phyloP scores from a whole-genome alignment of 2,797 vertebrate genomes.

The Nyctalus aviator region DNA sequence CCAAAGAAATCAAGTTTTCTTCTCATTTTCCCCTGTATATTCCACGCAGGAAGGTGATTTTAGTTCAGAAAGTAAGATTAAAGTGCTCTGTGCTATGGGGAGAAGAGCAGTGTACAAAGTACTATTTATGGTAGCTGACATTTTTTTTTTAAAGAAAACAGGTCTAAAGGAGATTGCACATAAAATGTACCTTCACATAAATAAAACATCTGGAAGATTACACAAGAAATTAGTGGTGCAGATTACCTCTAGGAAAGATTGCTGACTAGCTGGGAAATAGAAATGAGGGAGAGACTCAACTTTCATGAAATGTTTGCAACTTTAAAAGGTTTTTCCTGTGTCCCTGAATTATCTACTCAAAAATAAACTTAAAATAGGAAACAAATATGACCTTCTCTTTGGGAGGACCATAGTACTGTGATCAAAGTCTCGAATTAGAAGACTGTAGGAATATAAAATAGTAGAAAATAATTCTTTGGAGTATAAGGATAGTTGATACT shows the following conservation, averaged over 20 bases:
- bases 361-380: conserved; percentile 14
- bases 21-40: background rate
- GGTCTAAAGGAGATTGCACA: background rate
- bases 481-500: background rate
- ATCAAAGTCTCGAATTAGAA: background rate
- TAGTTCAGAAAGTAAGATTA: conserved; percentile 21
- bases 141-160: conserved; percentile 6
- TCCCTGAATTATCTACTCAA: background rate
- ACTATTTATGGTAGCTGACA: conserved; percentile 26
- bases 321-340: background rate
- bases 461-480: background rate
- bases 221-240: background rate
- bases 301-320: background rate
- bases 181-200: conserved; percentile 10
- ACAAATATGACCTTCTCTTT: background rate
- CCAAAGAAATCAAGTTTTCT: background rate
- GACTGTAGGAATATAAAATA: background rate
- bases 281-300: background rate
- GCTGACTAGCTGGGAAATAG: background rate
- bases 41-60: background rate
- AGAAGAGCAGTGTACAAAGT: background rate
- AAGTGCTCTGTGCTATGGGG: background rate
- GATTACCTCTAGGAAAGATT: background rate
- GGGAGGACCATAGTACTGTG: background rate
- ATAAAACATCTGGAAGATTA: conserved; percentile 4